phyloP scores from a whole-genome alignment of 2,888 invertebrate species.

The Dorcus parallelipipedus region DNA sequence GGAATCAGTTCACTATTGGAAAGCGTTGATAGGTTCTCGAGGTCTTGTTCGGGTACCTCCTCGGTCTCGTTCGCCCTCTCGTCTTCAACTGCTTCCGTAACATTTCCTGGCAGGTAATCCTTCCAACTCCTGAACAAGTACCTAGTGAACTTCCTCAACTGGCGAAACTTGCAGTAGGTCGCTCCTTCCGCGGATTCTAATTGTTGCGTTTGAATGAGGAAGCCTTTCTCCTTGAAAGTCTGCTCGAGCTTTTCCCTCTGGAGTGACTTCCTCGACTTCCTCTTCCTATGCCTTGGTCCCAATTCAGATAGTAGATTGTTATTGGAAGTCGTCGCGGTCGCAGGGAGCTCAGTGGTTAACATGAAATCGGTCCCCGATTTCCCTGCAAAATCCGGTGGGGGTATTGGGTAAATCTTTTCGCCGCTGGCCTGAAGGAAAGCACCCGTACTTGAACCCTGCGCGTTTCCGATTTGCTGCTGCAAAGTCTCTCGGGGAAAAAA shows the following conservation, averaged over 20 bases:
- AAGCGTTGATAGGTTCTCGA: slow-evolving; percentile 25
- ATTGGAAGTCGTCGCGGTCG: slow-evolving; percentile 26
- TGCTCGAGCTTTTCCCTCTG: slow-evolving; percentile 86
- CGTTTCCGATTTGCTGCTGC: slow-evolving; percentile 57
- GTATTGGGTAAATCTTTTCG: slow-evolving; percentile 50
- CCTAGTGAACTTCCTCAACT: slow-evolving; percentile 84
- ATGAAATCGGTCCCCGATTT: slow-evolving; percentile 41
- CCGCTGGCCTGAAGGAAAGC: slow-evolving; percentile 54
- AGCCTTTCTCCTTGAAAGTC: slow-evolving; percentile 90
- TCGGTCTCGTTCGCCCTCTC: slow-evolving; percentile 18
- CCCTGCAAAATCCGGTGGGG: slow-evolving; percentile 39
- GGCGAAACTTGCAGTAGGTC: slow-evolving; percentile 90
- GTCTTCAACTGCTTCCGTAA: slow-evolving; percentile 40
- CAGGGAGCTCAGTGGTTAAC: slow-evolving; percentile 38
- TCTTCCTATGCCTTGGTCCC: slow-evolving; percentile 54
- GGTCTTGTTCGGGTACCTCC: slow-evolving; percentile 10
- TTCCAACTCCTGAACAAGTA: slow-evolving; percentile 92
- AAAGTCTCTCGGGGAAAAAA: slow-evolving; percentile 71
- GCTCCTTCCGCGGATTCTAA: slow-evolving; percentile 90
- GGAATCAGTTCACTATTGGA: slow-evolving; percentile 33
- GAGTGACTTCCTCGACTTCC: slow-evolving; percentile 77
- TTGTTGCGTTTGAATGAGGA: slow-evolving; percentile 90
- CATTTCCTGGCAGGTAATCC: slow-evolving; percentile 76
- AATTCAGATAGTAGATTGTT: slow-evolving; percentile 16
- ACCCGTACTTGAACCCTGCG: slow-evolving; percentile 53